Evolutionary conservation across 2,113 vertebrate genomes (phyloP).

Genomic region (Thamnaconus septentrionalis): DNA sequence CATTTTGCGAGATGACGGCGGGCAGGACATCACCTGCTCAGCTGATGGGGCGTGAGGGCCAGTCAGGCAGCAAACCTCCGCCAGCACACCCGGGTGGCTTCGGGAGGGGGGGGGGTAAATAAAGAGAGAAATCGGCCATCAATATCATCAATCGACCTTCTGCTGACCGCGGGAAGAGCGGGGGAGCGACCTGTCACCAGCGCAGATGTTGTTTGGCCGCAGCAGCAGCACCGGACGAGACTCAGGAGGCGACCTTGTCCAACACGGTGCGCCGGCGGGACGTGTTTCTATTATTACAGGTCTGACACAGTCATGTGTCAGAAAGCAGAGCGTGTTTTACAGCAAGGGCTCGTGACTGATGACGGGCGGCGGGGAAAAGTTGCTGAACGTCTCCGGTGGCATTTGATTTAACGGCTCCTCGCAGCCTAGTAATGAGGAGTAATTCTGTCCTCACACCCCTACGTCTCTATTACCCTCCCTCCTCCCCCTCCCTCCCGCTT

Average conservation of each 20-base stretch:
- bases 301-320: conserved; percentile 64
- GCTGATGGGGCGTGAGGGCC: conserved; percentile 40
- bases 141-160: conserved; percentile 66
- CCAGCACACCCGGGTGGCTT: conserved; percentile 30
- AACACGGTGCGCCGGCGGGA: conserved; percentile 58
- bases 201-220: conserved; percentile 43
- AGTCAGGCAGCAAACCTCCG: conserved; percentile 46
- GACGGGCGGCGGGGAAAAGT: conserved; percentile 61
- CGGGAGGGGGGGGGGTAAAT: neutral
- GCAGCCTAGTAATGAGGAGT: conserved; percentile 76
- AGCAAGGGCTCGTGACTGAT: conserved; percentile 71
- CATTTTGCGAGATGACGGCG: conserved; percentile 70
- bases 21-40: conserved; percentile 72
- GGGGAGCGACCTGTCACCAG: neutral
- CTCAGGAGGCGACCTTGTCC: conserved; percentile 65
- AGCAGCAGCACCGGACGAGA: conserved; percentile 37
- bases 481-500: conserved; percentile 25
- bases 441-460: conserved; percentile 75
- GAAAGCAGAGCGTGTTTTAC: conserved; percentile 68
- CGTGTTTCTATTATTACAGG: conserved; percentile 72
- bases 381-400: conserved; percentile 59
- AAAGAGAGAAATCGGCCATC: conserved; percentile 56
- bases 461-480: conserved; percentile 44
- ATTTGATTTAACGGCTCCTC: conserved; percentile 77
- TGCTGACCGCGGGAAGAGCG: conserved; percentile 45